phyloP scores from a whole-genome alignment of 2,113 vertebrate genomes.

The Tauraco erythrolophus region DNA sequence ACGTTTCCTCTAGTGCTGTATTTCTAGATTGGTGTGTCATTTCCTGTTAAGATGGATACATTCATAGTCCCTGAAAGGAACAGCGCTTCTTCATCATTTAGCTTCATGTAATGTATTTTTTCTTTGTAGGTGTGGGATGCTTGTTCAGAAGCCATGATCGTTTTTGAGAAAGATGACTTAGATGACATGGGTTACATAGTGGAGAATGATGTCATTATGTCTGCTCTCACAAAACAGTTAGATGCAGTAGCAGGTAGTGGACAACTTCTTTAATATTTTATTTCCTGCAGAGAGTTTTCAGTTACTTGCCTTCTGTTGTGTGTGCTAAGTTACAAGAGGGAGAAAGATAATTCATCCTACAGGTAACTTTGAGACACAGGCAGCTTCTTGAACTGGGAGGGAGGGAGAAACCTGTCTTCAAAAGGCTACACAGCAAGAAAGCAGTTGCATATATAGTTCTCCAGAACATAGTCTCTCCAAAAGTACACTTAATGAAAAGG shows the following conservation, averaged over 20 bases:
- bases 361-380: background rate
- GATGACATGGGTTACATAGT: slow-evolving; percentile 95
- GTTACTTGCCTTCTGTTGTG: background rate
- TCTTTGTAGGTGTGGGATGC: slow-evolving; percentile 94
- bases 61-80: background rate
- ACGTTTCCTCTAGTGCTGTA: background rate
- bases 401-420: background rate
- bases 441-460: background rate
- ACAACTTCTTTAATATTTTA: slow-evolving; percentile 10
- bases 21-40: background rate
- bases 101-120: background rate
- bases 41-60: background rate
- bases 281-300: background rate
- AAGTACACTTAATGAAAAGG: background rate
- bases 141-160: slow-evolving; percentile 96
- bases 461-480: background rate
- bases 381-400: background rate
- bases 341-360: background rate
- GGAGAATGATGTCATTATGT: slow-evolving; percentile 93
- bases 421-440: background rate
- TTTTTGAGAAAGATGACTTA: slow-evolving; percentile 94
- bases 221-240: slow-evolving; percentile 90
- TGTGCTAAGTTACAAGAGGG: background rate
- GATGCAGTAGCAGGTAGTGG: slow-evolving; percentile 86
- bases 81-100: background rate